Evolutionary conservation across 2,113 vertebrate genomes (phyloP).

Genomic region (Silurus asotus): DNA sequence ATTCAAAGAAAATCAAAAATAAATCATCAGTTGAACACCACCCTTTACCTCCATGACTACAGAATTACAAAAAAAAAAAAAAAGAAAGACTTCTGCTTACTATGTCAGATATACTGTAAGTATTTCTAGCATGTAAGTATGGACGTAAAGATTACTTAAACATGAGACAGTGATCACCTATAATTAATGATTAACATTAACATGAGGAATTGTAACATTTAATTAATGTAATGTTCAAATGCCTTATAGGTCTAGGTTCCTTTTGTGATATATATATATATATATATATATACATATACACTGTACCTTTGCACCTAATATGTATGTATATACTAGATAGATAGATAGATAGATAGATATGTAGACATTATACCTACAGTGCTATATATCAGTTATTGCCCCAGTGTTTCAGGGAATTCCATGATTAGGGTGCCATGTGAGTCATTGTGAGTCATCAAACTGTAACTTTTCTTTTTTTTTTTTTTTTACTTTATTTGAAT

Average conservation of each 20-base stretch:
- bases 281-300: too few species aligned
- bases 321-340: too few species aligned
- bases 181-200: too few species aligned
- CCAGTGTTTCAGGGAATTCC: background rate
- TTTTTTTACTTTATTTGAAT: background rate
- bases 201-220: too few species aligned
- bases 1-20: constrained; percentile 24
- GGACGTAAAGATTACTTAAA: background rate
- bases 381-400: background rate
- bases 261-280: too few species aligned
- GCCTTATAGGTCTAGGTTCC: background rate
- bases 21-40: background rate
- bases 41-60: background rate
- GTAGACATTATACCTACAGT: too few species aligned
- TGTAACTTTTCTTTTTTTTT: background rate
- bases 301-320: too few species aligned
- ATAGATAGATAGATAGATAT: too few species aligned
- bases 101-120: background rate
- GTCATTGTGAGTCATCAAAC: background rate
- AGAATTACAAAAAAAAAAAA: background rate
- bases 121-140: background rate
- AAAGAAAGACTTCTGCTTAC: background rate
- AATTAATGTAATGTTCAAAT: background rate
- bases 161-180: background rate
- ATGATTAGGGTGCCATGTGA: background rate